Percentiles rank a stretch among this genome's conserved stretches.
phyloP scores from a whole-genome alignment of 64 coral and sea anemone species.

The Anthopleura sola region DNA sequence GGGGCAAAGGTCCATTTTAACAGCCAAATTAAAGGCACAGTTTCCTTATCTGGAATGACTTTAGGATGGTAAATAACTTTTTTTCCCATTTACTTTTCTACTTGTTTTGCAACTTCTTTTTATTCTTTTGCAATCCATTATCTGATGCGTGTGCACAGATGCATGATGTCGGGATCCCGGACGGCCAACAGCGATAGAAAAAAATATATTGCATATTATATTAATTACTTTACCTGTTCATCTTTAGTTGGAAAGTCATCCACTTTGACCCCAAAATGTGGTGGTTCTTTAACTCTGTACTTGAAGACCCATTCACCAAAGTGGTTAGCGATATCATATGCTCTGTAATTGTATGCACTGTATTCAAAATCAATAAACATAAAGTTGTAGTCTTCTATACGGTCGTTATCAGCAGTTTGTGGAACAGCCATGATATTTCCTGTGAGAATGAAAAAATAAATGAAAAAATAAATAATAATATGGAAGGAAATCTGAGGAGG shows the following conservation, averaged over 20 bases:
- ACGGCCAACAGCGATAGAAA: no score
- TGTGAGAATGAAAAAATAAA: conserved; percentile 9
- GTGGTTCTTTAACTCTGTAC: conserved; percentile 41
- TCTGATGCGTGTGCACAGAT: no score
- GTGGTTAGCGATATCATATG: conserved; percentile 81
- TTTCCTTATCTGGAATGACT: no score
- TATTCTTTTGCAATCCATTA: background rate
- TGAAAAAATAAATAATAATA: background rate
- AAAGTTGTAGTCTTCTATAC: conserved; percentile 35
- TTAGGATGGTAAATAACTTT: no score
- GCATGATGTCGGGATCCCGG: no score
- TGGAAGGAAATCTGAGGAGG: no score
- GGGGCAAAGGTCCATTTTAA: no score
- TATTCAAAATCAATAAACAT: conserved; percentile 54
- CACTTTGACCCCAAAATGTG: conserved; percentile 33
- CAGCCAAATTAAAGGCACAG: no score
- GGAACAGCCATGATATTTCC: conserved; percentile 46
- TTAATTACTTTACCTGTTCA: no score
- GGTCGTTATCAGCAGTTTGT: conserved; percentile 4
- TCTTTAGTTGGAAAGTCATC: conserved; percentile 51
- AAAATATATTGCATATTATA: no score
- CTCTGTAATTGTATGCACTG: conserved; percentile 52
- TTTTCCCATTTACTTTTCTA: no score
- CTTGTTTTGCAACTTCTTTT: no score
- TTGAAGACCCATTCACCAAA: conserved; percentile 81